A percentile compares a stretch with the other conserved stretches of the same genome.
phyloP scores from a whole-genome alignment of 2,113 vertebrate species.

The Pomatorhinus ruficollis region DNA sequence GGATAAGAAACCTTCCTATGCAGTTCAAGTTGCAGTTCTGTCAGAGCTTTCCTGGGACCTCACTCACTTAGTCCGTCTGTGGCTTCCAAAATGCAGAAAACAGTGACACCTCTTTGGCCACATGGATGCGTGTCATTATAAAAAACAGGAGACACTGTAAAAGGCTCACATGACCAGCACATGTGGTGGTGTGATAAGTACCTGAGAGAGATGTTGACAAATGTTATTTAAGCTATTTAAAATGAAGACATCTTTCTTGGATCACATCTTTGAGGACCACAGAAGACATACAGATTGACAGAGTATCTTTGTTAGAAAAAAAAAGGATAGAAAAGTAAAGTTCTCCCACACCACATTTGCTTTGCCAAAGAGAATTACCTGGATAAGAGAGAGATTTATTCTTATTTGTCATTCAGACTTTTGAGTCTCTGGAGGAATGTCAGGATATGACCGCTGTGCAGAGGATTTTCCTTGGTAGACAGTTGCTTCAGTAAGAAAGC shows the following conservation, averaged over 20 bases:
- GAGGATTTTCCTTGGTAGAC: neutral
- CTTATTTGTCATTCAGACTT: neutral
- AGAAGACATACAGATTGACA: neutral
- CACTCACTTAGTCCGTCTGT: neutral
- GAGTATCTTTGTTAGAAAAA: neutral
- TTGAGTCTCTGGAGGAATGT: neutral
- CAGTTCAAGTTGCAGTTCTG: neutral
- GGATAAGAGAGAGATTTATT: neutral
- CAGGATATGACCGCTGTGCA: neutral
- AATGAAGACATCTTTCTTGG: neutral
- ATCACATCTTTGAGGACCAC: neutral
- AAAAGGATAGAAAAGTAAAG: neutral
- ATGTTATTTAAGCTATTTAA: neutral
- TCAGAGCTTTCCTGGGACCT: neutral
- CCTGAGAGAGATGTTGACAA: neutral
- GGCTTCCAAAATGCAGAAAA: neutral
- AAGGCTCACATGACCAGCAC: neutral
- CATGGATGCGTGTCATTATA: accelerated
- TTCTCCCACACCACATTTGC: neutral
- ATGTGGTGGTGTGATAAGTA: neutral
- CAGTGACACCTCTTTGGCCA: neutral
- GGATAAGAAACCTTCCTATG: neutral
- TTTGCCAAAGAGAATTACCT: neutral
- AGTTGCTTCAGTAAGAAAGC: neutral
- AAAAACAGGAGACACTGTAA: neutral